Percentiles rank a stretch among this genome's conserved stretches.
Conservation (phyloP, 2,888 invertebrate genomes). For the Acrobasis suavella region DNA sequence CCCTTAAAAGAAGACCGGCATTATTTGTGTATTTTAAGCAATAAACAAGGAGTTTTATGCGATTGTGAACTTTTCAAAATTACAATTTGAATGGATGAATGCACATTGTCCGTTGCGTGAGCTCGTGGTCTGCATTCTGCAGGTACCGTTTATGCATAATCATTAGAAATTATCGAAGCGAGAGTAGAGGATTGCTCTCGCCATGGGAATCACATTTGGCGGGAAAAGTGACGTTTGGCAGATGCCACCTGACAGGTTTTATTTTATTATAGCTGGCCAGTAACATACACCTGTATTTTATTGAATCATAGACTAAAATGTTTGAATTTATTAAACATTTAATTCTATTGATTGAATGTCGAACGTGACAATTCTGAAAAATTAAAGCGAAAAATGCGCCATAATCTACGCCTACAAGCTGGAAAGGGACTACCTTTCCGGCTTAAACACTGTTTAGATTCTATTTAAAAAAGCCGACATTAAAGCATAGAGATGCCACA, state of each 20-base stretch:
- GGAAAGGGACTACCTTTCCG: constrained; percentile 20
- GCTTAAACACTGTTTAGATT: constrained; percentile 17
- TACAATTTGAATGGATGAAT: constrained; percentile 76
- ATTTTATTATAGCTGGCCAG: constrained; percentile 23
- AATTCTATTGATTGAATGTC: constrained; percentile 35
- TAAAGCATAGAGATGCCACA: constrained; percentile 6
- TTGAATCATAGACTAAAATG: constrained; percentile 26
- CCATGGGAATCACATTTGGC: constrained; percentile 68
- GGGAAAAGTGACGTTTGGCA: constrained; percentile 68
- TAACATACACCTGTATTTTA: constrained; percentile 19
- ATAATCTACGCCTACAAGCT: constrained; percentile 50
- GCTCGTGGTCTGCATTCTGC: constrained; percentile 77
- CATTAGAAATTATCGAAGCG: constrained; percentile 74
- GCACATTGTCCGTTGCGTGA: constrained; percentile 80
- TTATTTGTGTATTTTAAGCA: constrained; percentile 82
- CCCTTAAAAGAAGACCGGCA: constrained; percentile 71
- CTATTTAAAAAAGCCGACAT: constrained; percentile 9
- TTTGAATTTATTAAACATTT: constrained; percentile 28
- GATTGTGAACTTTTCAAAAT: constrained; percentile 71
- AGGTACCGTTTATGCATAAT: constrained; percentile 77
- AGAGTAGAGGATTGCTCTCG: constrained; percentile 53
- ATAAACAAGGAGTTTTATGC: constrained; percentile 82
- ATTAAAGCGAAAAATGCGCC: constrained; percentile 56
- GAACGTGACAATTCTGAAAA: constrained; percentile 65
- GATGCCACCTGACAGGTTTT: constrained; percentile 46